A percentile compares a stretch with the other conserved stretches of the same genome.
phyloP scores from a whole-genome alignment of 2,113 vertebrate species.

The Dipodomys stephensi region DNA sequence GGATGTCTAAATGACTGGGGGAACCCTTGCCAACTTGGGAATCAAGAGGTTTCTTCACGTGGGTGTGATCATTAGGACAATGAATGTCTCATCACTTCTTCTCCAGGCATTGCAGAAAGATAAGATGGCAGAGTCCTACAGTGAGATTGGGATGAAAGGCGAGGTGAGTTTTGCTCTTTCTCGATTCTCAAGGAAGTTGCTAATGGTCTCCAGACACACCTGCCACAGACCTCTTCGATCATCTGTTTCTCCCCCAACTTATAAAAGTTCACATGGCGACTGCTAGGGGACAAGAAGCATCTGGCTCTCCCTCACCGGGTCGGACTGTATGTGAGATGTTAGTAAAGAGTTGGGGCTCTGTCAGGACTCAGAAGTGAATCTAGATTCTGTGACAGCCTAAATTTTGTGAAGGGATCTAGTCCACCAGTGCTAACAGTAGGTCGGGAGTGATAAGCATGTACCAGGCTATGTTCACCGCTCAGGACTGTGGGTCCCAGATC shows the following conservation, averaged over 20 bases:
- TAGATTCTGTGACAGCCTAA: background rate
- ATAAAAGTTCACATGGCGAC: background rate
- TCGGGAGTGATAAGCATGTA: background rate
- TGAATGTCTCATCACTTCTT: rapidly evolving
- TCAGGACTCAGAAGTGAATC: background rate
- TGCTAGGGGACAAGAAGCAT: rapidly evolving
- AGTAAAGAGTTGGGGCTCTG: background rate
- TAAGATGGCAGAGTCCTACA: slow-evolving; percentile 89
- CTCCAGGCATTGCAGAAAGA: slow-evolving; percentile 87
- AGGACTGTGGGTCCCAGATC: background rate
- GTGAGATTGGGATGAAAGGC: slow-evolving; percentile 86
- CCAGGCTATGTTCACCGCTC: background rate
- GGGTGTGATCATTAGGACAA: background rate
- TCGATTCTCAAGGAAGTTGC: background rate
- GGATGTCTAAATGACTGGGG: background rate
- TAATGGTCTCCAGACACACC: rapidly evolving
- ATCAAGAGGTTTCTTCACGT: background rate
- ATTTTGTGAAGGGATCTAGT: background rate
- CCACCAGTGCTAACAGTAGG: background rate
- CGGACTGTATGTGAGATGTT: rapidly evolving
- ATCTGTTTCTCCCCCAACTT: background rate
- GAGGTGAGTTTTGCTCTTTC: slow-evolving; percentile 83
- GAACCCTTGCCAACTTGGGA: too few species aligned
- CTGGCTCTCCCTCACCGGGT: background rate
- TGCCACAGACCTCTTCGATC: background rate